Evolutionary conservation across 2,113 vertebrate species (phyloP).

Genomic region (Dipodomys stephensi): DNA sequence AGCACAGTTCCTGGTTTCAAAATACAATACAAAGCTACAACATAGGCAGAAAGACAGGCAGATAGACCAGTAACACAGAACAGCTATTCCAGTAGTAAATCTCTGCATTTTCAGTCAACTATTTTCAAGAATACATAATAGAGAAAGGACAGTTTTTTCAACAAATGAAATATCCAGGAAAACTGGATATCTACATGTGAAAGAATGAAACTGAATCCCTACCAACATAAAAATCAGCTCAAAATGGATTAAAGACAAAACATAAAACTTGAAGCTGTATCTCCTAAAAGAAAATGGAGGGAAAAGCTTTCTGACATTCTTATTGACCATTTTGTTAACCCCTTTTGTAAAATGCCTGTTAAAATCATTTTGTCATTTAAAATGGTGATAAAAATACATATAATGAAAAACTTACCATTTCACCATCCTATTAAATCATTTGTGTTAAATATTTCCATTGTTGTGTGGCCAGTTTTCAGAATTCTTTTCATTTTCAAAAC

Average conservation of each 20-base stretch:
- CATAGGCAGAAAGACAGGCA: not conserved
- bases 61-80: not conserved
- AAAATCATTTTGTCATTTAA: conserved; percentile 15
- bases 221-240: not conserved
- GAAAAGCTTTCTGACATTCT: not conserved
- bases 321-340: not conserved
- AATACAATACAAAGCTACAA: no score
- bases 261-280: not conserved
- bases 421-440: not conserved
- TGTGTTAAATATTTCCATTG: conserved; percentile 1
- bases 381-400: conserved; percentile 12
- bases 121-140: not conserved
- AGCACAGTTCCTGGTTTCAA: not conserved
- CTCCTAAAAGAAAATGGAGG: not conserved
- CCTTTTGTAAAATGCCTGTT: not conserved
- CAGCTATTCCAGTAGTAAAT: not conserved
- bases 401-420: not conserved
- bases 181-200: not conserved
- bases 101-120: not conserved
- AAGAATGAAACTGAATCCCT: not conserved
- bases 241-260: not conserved
- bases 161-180: not conserved
- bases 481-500: conserved; percentile 23
- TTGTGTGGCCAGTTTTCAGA: not conserved
- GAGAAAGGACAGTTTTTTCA: no score